Conservation (phyloP, 37 sponge, comb jelly and placozoan genomes). For the Petrosia ficiformis region DNA sequence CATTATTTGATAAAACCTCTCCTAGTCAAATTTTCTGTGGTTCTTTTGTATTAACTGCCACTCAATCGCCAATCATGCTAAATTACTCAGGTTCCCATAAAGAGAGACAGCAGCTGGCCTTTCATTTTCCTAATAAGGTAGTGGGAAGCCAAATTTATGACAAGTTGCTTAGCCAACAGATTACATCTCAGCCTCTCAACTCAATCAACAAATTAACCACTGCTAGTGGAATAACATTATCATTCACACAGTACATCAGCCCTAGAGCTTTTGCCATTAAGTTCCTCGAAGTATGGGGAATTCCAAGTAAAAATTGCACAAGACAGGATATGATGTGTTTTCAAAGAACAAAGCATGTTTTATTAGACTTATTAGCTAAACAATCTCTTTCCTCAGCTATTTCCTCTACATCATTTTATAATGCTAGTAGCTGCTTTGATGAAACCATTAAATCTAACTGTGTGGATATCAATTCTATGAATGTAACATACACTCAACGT, state of each 20-base stretch:
- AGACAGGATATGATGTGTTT: not conserved
- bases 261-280: slow-evolving; percentile 37
- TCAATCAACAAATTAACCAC: not conserved
- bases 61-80: not conserved
- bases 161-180: not conserved
- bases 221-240: slow-evolving; percentile 6
- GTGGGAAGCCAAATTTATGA: slow-evolving; percentile 20
- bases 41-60: not conserved
- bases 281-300: slow-evolving; percentile 58
- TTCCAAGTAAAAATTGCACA: not conserved
- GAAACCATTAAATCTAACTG: too few species aligned
- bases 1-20: not conserved
- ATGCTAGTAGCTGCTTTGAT: too few species aligned
- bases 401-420: too few species aligned
- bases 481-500: too few species aligned
- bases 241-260: slow-evolving; percentile 24
- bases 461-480: too few species aligned
- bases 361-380: too few species aligned
- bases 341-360: too few species aligned
- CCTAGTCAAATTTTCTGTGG: not conserved
- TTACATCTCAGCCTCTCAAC: slow-evolving; percentile 30
- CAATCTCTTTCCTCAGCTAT: too few species aligned
- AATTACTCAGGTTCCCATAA: too few species aligned
- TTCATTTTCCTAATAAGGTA: slow-evolving; percentile 4
- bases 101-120: not conserved